Evolutionary conservation across 2,113 vertebrate genomes (phyloP).

Genomic region (Strix aluco): DNA sequence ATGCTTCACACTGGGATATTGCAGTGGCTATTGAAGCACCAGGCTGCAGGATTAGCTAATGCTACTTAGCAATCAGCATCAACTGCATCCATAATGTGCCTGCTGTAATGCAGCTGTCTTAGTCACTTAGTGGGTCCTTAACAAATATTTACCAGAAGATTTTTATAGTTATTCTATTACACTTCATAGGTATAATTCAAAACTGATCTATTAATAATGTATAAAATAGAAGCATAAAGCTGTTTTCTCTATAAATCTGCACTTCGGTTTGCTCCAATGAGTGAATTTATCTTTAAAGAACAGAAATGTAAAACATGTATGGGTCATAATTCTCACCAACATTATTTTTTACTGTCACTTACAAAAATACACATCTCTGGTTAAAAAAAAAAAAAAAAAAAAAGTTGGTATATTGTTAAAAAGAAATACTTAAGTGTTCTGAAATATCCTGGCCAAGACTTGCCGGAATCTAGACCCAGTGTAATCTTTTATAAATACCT

Average conservation of each 20-base stretch:
- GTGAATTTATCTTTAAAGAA: constrained; percentile 12
- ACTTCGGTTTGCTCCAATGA: background rate
- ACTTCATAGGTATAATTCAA: constrained; percentile 12
- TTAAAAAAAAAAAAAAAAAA: background rate
- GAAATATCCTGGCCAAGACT: background rate
- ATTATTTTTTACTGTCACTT: background rate
- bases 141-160: background rate
- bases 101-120: background rate
- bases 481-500: constrained; percentile 19
- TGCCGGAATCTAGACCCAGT: background rate
- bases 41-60: background rate
- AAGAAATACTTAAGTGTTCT: background rate
- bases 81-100: background rate
- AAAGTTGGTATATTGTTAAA: background rate
- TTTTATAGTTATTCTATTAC: constrained; percentile 12
- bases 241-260: background rate
- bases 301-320: background rate
- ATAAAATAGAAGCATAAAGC: background rate
- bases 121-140: background rate
- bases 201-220: constrained; percentile 13
- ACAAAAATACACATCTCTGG: background rate
- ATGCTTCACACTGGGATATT: background rate
- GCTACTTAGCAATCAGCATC: background rate
- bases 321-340: background rate
- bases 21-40: background rate